Base-by-base conservation (phyloP, 2,797 vertebrate genomes). In the Chloroceryle inda region DNA sequence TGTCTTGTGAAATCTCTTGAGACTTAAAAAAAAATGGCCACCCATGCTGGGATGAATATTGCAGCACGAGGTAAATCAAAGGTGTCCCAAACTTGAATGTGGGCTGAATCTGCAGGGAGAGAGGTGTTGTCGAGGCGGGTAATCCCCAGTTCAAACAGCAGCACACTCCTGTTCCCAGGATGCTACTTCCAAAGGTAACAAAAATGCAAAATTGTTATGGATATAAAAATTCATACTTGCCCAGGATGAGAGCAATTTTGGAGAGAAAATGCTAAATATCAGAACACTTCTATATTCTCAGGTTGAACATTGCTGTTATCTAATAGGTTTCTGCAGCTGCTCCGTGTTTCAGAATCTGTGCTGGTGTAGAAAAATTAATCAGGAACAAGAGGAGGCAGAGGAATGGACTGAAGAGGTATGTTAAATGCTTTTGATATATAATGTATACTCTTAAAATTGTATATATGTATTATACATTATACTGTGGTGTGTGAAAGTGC, bases 281-380 rank as follows among this genome's bases (percentile, higher is more conserved):
- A 82, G 53, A 73, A 33, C 16, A 61, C 72, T 76, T 68, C 47
- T 67, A 31, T 33, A 31, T 13, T 53, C 50, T 53, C 40, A 71
- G 44, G 42, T 42, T 38, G 67, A 73, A 73, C 62, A 62, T 12
- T 69, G 45, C 50, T 78, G 29, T 13, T 81, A 53, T 12, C 50
- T 55, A n/a, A 82, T 84, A 92, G 44, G 74, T 44, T 10, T 49
- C 89, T 83, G 49, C 49, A 81, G 71, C n/a, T 72, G 56, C 33
- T 95, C 37, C 35, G 17, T 8, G 53, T 68, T 81, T 64, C 40
- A 81, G 80, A 67, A 53, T 73, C 44, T 64, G 33, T 63, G n/a
- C 11, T 67, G 13, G 23, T 23, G 13, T 52, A 88, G 35, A 76
- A 87, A 89, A 76, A 83, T 15, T 42, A 63, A 21, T 31, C 29